A percentile compares a stretch with the other conserved stretches of the same genome.
Conservation (phyloP, 2,797 vertebrate genomes). For the Tachyglossus aculeatus region DNA sequence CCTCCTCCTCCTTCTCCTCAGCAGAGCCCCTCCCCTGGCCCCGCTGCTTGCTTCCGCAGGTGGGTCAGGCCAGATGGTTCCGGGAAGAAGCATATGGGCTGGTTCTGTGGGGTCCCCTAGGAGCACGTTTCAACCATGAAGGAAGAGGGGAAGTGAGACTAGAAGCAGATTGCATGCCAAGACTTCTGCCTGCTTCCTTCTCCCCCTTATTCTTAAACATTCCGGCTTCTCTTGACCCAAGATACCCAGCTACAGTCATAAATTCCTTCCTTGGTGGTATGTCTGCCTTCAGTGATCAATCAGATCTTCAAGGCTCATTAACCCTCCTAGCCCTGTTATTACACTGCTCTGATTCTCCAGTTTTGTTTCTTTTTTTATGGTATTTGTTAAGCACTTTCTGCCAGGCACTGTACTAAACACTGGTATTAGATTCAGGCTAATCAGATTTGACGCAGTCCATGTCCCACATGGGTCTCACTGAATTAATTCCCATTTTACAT, state of each 20-base stretch:
- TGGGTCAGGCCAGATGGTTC: not conserved
- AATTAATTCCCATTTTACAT: too few relatives aligned
- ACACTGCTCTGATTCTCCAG: too few relatives aligned
- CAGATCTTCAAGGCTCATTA: not conserved
- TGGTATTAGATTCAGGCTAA: too few relatives aligned
- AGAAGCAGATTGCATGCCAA: not conserved
- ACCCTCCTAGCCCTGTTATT: not conserved
- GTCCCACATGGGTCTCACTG: too few relatives aligned
- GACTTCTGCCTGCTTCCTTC: not conserved
- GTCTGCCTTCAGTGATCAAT: too few relatives aligned
- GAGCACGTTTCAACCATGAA: not conserved
- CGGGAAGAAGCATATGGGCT: constrained; percentile 19
- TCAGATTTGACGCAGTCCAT: too few relatives aligned
- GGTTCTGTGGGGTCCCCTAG: not conserved
- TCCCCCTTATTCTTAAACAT: too few relatives aligned
- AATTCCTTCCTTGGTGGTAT: not conserved
- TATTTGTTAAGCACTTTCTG: too few relatives aligned
- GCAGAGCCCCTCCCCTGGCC: not conserved
- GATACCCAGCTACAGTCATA: not conserved
- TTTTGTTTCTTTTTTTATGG: too few relatives aligned
- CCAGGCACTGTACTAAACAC: too few relatives aligned
- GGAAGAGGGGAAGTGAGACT: not conserved
- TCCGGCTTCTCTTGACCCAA: not conserved
- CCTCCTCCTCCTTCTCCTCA: not conserved
- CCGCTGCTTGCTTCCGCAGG: not conserved